Evolutionary conservation across 2,888 invertebrate genomes (phyloP).

Genomic region (Pterostichus niger): DNA sequence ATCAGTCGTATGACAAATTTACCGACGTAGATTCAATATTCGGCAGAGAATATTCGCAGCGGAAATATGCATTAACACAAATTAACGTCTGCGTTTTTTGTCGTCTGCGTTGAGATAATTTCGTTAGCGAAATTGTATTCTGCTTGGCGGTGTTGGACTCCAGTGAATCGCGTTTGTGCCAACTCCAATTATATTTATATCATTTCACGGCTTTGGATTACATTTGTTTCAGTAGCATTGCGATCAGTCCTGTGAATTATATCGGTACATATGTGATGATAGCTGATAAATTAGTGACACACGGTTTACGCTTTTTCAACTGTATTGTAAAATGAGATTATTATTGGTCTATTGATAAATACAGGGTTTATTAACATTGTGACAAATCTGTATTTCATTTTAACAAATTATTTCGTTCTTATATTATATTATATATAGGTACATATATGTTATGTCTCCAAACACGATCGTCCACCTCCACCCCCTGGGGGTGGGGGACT

Average conservation of each 20-base stretch:
- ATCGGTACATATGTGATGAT: conserved; percentile 24
- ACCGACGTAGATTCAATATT: conserved; percentile 19
- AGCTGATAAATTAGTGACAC: neutral
- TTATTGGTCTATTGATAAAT: neutral
- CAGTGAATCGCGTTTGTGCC: neutral
- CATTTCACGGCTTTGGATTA: conserved; percentile 27
- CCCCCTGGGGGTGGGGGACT: too few relatives aligned
- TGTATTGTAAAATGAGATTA: neutral
- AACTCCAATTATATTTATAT: conserved; percentile 34
- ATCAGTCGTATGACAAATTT: neutral
- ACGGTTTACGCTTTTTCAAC: neutral
- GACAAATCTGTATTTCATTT: too few relatives aligned
- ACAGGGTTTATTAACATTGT: too few relatives aligned
- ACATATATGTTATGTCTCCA: too few relatives aligned
- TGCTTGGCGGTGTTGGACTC: neutral
- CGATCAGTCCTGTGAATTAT: neutral
- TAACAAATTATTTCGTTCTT: too few relatives aligned
- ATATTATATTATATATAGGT: too few relatives aligned
- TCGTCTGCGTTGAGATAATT: conserved; percentile 16
- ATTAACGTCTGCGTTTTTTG: conserved; percentile 45
- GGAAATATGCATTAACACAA: conserved; percentile 41
- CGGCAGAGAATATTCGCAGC: conserved; percentile 28
- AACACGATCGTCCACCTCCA: too few relatives aligned
- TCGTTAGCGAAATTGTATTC: conserved; percentile 29
- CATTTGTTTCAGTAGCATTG: neutral